Conservation (phyloP, 2,888 invertebrate species). For the Creontiades dilutus region DNA sequence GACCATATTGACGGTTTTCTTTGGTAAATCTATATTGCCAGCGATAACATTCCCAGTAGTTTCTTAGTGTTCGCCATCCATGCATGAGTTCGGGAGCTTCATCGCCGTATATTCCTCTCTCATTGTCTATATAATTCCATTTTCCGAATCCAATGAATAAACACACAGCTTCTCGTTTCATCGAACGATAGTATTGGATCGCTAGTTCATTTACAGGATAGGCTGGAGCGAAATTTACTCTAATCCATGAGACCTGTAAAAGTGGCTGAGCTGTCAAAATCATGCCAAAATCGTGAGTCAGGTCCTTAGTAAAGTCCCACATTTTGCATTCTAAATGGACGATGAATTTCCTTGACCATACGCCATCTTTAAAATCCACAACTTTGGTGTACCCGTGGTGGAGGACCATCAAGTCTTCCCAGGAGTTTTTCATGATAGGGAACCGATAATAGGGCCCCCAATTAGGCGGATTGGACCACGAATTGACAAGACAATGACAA, state of each 20-base stretch:
- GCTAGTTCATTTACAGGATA: background rate
- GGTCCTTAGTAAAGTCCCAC: background rate
- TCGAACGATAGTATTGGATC: background rate
- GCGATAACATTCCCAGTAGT: background rate
- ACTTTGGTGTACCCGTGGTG: background rate
- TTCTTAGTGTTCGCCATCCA: background rate
- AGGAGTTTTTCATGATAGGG: background rate
- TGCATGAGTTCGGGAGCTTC: background rate
- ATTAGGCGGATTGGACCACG: background rate
- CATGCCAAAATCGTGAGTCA: conserved; percentile 13
- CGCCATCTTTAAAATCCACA: background rate
- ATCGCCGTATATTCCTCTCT: too few species aligned
- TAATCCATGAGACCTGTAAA: background rate
- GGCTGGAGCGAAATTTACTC: background rate
- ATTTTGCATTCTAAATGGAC: background rate
- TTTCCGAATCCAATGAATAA: background rate
- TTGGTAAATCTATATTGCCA: too few species aligned
- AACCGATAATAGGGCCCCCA: background rate
- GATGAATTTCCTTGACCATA: background rate
- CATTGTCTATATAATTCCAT: background rate
- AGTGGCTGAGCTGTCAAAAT: background rate
- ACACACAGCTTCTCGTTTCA: conserved; percentile 5
- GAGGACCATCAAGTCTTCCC: background rate
- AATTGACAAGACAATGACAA: background rate
- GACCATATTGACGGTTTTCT: background rate